Percentiles rank a stretch among this genome's conserved stretches.
Conservation (phyloP, 2,113 vertebrate species). For the Phocoena sinus region DNA sequence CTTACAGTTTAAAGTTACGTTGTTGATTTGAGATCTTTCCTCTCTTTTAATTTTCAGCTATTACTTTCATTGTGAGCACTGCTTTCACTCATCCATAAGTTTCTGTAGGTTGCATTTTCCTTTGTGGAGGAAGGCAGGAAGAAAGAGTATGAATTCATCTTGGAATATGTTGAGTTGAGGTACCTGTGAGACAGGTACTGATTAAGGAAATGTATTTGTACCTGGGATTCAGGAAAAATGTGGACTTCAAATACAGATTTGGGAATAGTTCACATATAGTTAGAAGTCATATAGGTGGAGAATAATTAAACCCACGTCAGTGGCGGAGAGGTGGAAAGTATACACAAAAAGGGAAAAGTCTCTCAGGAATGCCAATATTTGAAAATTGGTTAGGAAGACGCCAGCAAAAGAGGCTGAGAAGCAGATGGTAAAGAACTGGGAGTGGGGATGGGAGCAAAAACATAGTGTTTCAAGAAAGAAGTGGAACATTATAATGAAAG, state of each 20-base stretch:
- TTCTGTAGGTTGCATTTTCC: neutral
- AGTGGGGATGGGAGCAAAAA: neutral
- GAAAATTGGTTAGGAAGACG: neutral
- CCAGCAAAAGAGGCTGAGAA: neutral
- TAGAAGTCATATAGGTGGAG: neutral
- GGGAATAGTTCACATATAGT: neutral
- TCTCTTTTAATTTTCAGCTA: neutral
- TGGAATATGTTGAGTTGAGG: neutral
- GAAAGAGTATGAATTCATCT: neutral
- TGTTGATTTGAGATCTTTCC: neutral
- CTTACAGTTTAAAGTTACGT: neutral
- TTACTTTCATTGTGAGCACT: neutral
- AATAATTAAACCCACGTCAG: neutral
- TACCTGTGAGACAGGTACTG: neutral
- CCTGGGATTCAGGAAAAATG: neutral
- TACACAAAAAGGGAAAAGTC: neutral
- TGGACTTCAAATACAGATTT: neutral
- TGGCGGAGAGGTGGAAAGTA: neutral
- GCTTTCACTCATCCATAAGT: neutral
- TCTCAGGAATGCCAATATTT: neutral
- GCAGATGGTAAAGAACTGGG: neutral
- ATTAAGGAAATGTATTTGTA: neutral
- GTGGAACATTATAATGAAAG: neutral
- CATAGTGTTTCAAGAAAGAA: neutral
- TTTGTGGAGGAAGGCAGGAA: neutral